Evolutionary conservation across 2,113 vertebrate genomes (phyloP), one percentile per base, ranked within the genome.

Genomic region (Pomatorhinus ruficollis): DNA sequence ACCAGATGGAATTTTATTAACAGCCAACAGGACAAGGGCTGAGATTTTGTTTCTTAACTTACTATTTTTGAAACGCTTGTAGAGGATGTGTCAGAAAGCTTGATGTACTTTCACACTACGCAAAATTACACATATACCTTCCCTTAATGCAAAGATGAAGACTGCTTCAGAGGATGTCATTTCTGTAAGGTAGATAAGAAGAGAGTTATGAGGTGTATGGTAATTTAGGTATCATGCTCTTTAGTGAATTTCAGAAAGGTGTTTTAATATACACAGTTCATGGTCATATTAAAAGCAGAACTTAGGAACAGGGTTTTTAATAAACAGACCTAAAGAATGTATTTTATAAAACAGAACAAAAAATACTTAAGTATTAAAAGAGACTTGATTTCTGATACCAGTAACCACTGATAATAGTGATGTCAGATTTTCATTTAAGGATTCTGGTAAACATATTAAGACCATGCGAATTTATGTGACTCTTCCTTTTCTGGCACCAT

Each of bases 1-100:
- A 96, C 95, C 96, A 97, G 95, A 96, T 97, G 96, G 96, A 95
- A 96, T 93, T 96, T 96, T 93, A 93, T 94, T 94, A 96, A 94
- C 95, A 96, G 90, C 81, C 68, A 88, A 94, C 66, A 93, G 96
- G 96, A 94, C 95, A 97, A 80, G 95, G 82, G 60, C 88, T 95
- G 68, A 92, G 82, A 83, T 86, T 93, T 92, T 81, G 35, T 74
- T 94, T 96, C 78, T 88, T 85, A 77, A 89, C 75, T 90, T 96
- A 59, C 93, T 96, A 93, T 91, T 92, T 97, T 96, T 97, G 90
- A 92, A 92, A 92, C 0, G 0, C 82, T 80, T 94, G 93, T 74
- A 88, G 49, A 78, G 86, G 89, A 96, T 83, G 90, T 96, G 96
- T 96, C 82, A 83, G 27, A 91, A 91, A 94, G 64, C 93, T 88